These are phyloP conservation scores for Acipenser transmontanus DNA, from an alignment of 2,797 vertebrate genomes.

Conservation along the genomic window DNA sequence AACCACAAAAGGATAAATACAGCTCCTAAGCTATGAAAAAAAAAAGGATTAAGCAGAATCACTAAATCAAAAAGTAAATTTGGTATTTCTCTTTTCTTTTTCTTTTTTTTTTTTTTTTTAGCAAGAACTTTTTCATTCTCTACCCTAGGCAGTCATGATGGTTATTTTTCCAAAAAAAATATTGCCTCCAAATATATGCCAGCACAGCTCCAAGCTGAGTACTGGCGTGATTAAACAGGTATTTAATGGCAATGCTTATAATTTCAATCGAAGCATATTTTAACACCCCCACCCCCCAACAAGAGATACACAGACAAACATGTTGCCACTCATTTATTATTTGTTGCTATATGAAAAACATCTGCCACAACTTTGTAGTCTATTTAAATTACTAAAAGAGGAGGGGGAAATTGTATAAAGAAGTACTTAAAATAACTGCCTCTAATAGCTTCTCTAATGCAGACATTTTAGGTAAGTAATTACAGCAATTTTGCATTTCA, in stretches of 20 bases:
- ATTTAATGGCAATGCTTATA: constrained; percentile 60
- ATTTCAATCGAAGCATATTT: constrained; percentile 56
- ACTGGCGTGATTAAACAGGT: constrained; percentile 61
- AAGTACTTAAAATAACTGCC: constrained; percentile 82
- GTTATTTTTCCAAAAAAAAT: constrained; percentile 61
- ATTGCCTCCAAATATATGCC: constrained; percentile 61
- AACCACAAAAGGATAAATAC: constrained; percentile 55
- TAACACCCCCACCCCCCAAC: constrained; percentile 58
- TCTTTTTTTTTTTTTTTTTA: constrained; percentile 20
- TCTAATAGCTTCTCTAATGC: constrained; percentile 86
- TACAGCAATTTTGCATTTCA: constrained; percentile 81
- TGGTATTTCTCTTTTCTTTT: constrained; percentile 9
- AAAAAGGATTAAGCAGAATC: no score
- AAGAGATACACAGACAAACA: constrained; percentile 53
- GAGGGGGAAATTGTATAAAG: constrained; percentile 59
- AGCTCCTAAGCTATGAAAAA: constrained; percentile 33
- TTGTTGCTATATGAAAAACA: constrained; percentile 47
- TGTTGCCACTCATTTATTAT: constrained; percentile 41
- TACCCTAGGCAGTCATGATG: constrained; percentile 59
- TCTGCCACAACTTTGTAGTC: constrained; percentile 64
- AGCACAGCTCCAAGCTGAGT: constrained; percentile 54
- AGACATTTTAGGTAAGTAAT: constrained; percentile 82
- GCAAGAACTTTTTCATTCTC: constrained; percentile 62
- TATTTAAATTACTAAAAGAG: constrained; percentile 74
- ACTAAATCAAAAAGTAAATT: no score